These are phyloP conservation scores for Tragelaphus strepsiceros DNA, from an alignment of 2,113 vertebrate genomes.

Conservation along the genomic window DNA sequence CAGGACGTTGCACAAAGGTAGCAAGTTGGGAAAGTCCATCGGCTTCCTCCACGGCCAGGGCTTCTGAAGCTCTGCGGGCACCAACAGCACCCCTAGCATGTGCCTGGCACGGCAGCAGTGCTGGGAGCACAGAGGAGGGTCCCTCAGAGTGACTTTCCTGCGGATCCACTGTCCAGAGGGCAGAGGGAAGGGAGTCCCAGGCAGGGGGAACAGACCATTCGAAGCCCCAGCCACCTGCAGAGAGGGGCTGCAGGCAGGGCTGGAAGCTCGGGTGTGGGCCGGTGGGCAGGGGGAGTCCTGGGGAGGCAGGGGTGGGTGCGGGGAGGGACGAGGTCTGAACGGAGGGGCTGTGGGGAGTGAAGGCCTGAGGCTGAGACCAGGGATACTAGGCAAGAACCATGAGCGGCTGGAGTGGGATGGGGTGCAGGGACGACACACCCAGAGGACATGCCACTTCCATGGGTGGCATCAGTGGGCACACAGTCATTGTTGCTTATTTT, in stretches of 20 bases:
- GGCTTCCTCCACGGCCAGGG: neutral
- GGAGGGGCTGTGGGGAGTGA: no score
- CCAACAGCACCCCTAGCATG: rapidly evolving
- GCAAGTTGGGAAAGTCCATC: neutral
- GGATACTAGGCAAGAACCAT: rapidly evolving
- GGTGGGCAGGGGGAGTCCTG: rapidly evolving
- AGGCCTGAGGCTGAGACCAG: neutral
- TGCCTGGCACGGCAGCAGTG: neutral
- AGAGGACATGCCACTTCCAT: rapidly evolving
- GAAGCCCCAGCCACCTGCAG: neutral
- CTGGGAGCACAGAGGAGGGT: neutral
- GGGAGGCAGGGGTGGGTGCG: neutral
- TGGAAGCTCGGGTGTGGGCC: rapidly evolving
- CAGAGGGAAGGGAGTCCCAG: neutral
- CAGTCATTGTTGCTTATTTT: neutral
- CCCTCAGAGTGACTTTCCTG: neutral
- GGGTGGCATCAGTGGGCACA: rapidly evolving
- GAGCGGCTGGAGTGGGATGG: neutral
- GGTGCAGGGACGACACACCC: neutral
- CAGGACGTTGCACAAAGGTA: no score
- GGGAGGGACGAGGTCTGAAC: neutral
- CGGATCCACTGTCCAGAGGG: neutral
- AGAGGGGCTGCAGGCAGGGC: neutral
- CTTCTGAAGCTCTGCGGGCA: neutral
- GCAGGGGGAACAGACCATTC: neutral